phyloP scores from a whole-genome alignment of 2,797 vertebrate species.

The Anolis apletophallus region DNA sequence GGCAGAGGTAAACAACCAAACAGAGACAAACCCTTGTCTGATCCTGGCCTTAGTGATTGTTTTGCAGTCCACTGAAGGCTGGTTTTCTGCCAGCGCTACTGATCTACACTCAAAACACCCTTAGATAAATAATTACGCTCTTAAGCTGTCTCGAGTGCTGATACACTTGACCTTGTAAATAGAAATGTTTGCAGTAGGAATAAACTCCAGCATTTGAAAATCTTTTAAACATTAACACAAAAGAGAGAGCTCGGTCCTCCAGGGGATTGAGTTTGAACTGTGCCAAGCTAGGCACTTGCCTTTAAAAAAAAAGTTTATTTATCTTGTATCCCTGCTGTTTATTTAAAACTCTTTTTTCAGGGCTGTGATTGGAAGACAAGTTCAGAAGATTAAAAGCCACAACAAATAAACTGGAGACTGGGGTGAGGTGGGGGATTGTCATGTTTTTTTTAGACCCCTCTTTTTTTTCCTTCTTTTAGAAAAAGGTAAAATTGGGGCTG shows the following conservation, averaged over 20 bases:
- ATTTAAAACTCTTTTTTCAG: slow-evolving; percentile 85
- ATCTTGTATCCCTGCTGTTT: slow-evolving; percentile 86
- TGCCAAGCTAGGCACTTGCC: slow-evolving; percentile 78
- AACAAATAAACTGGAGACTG: slow-evolving; percentile 83
- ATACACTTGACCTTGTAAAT: slow-evolving; percentile 90
- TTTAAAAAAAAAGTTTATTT: slow-evolving; percentile 78
- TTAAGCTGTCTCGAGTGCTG: slow-evolving; percentile 84
- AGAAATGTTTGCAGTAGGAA: slow-evolving; percentile 88
- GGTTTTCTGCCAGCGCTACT: slow-evolving; percentile 85
- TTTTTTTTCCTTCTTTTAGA: slow-evolving; percentile 54
- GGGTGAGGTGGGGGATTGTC: slow-evolving; percentile 72
- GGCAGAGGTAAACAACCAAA: slow-evolving; percentile 75
- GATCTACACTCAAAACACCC: slow-evolving; percentile 84
- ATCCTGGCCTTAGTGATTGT: slow-evolving; percentile 76
- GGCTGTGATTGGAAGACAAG: slow-evolving; percentile 77
- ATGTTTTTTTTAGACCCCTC: slow-evolving; percentile 74
- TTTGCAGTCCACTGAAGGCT: slow-evolving; percentile 76
- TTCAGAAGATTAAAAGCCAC: slow-evolving; percentile 81
- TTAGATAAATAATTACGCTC: slow-evolving; percentile 87
- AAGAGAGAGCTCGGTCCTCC: slow-evolving; percentile 83
- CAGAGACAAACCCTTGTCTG: slow-evolving; percentile 77
- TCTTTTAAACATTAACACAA: slow-evolving; percentile 91
- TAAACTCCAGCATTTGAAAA: slow-evolving; percentile 87
- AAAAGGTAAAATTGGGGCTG: slow-evolving; percentile 71
- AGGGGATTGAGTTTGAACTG: slow-evolving; percentile 81